Percentiles rank a stretch among this genome's conserved stretches.
These are phyloP conservation scores for Onthophagus taurus DNA, from an alignment of 1,140 invertebrate species.

Conservation along the genomic window DNA sequence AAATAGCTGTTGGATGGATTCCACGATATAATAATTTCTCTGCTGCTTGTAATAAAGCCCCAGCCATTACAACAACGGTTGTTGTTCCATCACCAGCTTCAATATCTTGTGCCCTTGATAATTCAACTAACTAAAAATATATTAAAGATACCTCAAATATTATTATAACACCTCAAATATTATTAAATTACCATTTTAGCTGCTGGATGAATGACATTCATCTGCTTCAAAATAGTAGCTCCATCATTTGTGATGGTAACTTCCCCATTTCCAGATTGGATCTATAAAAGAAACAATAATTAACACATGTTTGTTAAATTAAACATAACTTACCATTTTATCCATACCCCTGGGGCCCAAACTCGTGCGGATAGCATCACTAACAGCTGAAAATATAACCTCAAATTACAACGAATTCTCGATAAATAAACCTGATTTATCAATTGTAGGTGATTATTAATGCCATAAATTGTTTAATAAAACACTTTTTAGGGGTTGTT, in stretches of 20 bases:
- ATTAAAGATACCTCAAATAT: neutral
- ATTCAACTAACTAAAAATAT: conserved; percentile 73
- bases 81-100: conserved; percentile 99
- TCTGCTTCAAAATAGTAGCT: conserved; percentile 98
- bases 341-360: conserved; percentile 98
- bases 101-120: conserved; percentile 97
- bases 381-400: conserved; percentile 69
- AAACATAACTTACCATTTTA: conserved; percentile 78
- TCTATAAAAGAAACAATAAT: conserved; percentile 47
- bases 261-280: conserved; percentile 93
- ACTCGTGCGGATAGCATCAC: conserved; percentile 97
- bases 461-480: neutral
- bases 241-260: conserved; percentile 99
- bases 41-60: conserved; percentile 88
- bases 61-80: conserved; percentile 92
- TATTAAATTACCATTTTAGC: conserved; percentile 85
- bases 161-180: neutral
- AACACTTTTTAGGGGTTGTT: neutral
- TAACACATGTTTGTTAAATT: conserved; percentile 4
- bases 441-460: neutral
- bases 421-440: neutral
- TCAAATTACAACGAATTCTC: no score
- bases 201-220: conserved; percentile 97
- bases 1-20: conserved; percentile 96
- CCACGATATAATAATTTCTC: conserved; percentile 88